Percentiles rank a stretch among this genome's conserved stretches.
Conservation (phyloP, 2,113 vertebrate species). For the Marmota flaviventris region DNA sequence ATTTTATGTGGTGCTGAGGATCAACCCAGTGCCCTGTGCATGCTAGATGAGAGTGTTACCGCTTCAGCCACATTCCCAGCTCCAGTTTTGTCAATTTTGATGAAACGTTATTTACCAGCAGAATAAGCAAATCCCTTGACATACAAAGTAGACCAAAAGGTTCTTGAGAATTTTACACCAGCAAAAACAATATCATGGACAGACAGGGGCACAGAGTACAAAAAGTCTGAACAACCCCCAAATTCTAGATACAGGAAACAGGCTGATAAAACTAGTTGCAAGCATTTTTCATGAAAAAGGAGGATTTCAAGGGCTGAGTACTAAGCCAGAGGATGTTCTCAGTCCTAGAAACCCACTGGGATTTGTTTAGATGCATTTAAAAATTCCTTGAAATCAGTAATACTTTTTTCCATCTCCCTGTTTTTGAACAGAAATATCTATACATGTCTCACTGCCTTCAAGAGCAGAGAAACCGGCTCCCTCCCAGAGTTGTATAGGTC, state of each 20-base stretch:
- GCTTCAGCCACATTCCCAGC: too few relatives aligned
- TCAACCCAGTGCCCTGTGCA: too few relatives aligned
- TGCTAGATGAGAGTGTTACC: too few relatives aligned
- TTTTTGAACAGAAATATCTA: not conserved
- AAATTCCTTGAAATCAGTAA: not conserved
- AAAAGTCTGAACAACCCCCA: not conserved
- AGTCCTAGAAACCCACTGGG: not conserved
- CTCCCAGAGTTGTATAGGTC: not conserved
- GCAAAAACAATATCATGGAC: not conserved
- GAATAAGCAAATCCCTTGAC: constrained; percentile 14
- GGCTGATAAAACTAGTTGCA: not conserved
- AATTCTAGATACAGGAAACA: constrained; percentile 39
- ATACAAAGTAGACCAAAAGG: not conserved
- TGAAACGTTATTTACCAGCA: constrained; percentile 22
- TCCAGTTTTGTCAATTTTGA: constrained; percentile 15
- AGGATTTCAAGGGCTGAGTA: not conserved
- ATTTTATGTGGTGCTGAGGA: too few relatives aligned
- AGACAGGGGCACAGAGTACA: not conserved
- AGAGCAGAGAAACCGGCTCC: not conserved
- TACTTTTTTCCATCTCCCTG: not conserved
- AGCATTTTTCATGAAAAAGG: not conserved
- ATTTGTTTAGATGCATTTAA: not conserved
- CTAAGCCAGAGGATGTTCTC: not conserved
- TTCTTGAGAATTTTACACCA: constrained; percentile 49
- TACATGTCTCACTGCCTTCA: not conserved